phyloP scores from a whole-genome alignment of 2,797 vertebrate species.

The Carduelis carduelis region DNA sequence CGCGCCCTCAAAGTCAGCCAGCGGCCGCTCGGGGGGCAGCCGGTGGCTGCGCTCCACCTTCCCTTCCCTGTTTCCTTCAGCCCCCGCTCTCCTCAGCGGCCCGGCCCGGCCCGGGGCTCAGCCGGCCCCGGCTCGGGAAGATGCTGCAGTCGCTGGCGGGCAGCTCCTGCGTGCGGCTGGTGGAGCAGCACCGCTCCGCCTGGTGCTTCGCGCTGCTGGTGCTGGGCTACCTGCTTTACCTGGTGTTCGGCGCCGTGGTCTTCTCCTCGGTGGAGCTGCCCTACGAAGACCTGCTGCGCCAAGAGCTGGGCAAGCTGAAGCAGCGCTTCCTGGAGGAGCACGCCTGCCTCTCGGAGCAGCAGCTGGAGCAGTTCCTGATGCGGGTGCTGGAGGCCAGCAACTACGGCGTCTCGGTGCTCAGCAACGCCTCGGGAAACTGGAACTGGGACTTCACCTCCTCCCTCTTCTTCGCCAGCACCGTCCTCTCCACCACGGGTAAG shows the following conservation, averaged over 20 bases:
- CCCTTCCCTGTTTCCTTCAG: neutral
- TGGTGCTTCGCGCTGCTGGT: slow-evolving; percentile 88
- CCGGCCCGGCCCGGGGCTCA: neutral
- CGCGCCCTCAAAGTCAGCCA: neutral
- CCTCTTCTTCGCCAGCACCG: slow-evolving; percentile 95
- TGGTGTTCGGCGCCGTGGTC: slow-evolving; percentile 91
- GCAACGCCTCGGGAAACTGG: slow-evolving; percentile 91
- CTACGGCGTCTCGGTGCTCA: slow-evolving; percentile 93
- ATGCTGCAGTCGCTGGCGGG: slow-evolving; percentile 83
- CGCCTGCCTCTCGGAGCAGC: slow-evolving; percentile 85
- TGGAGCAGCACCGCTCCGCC: slow-evolving; percentile 88
- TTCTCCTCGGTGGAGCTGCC: slow-evolving; percentile 95
- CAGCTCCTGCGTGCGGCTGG: slow-evolving; percentile 88
- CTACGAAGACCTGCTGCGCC: slow-evolving; percentile 89
- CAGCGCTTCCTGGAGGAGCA: slow-evolving; percentile 88
- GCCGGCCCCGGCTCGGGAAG: neutral
- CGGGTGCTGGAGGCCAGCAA: slow-evolving; percentile 92
- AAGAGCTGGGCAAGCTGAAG: slow-evolving; percentile 86
- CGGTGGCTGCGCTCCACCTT: neutral
- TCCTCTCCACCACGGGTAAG: slow-evolving; percentile 94
- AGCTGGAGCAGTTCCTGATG: slow-evolving; percentile 86
- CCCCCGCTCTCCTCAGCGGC: neutral
- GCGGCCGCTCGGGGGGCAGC: neutral
- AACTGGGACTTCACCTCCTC: slow-evolving; percentile 99
- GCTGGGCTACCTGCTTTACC: slow-evolving; percentile 88